phyloP scores from a whole-genome alignment of 1,140 invertebrate genomes.

The Octopus sinensis region DNA sequence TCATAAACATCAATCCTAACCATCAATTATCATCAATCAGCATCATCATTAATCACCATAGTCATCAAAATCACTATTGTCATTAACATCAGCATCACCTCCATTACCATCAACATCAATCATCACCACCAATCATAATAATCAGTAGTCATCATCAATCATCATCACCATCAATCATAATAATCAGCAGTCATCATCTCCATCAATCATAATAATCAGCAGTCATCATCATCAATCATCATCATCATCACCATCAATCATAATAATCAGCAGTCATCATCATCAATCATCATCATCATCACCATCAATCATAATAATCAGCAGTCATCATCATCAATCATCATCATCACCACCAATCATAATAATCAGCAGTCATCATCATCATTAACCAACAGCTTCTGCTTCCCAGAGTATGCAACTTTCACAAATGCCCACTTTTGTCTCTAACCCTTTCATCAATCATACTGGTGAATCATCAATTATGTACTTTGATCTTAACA shows the following conservation, averaged over 20 bases:
- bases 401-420: too few species aligned
- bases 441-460: too few species aligned
- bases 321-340: neutral
- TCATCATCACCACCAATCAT: neutral
- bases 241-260: neutral
- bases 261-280: neutral
- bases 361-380: neutral
- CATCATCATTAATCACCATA: too few species aligned
- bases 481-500: too few species aligned
- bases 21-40: too few species aligned
- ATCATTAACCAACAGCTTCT: too few species aligned
- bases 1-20: too few species aligned
- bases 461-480: too few species aligned
- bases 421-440: too few species aligned
- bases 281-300: neutral
- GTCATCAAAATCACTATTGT: too few species aligned
- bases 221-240: neutral
- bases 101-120: too few species aligned
- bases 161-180: neutral
- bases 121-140: neutral
- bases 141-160: neutral
- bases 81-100: too few species aligned
- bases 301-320: neutral
- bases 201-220: neutral
- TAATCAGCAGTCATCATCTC: neutral